phyloP scores from a whole-genome alignment of 2,113 vertebrate species.

The Pseudorectes ferrugineus region DNA sequence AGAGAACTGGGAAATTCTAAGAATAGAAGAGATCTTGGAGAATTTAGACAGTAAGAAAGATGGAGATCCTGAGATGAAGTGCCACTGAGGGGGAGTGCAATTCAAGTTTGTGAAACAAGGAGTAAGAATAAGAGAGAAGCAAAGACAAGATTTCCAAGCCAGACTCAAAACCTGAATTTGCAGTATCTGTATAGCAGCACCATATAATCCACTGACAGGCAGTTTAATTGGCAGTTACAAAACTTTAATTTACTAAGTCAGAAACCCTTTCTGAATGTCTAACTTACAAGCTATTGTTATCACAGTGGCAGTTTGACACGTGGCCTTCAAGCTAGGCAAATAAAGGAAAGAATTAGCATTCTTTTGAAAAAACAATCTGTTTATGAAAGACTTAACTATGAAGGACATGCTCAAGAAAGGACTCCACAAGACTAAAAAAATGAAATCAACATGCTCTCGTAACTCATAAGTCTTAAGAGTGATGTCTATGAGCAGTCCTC shows the following conservation, averaged over 20 bases:
- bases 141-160: neutral
- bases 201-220: neutral
- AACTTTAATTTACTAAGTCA: constrained; percentile 26
- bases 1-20: neutral
- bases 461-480: neutral
- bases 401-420: neutral
- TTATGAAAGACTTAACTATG: neutral
- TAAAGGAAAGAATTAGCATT: neutral
- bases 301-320: neutral
- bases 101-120: neutral
- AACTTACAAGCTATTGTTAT: neutral
- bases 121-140: neutral
- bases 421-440: neutral
- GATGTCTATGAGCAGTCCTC: neutral
- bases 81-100: neutral
- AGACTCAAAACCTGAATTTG: neutral
- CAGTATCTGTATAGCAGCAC: neutral
- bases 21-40: neutral
- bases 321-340: neutral
- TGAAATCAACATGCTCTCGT: neutral
- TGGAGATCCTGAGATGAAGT: neutral
- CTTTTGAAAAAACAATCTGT: neutral
- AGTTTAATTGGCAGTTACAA: neutral
- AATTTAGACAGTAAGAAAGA: neutral
- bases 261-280: neutral